Percentiles rank a stretch among this genome's conserved stretches.
phyloP scores from a whole-genome alignment of 2,888 invertebrate genomes.

The Corythucha ciliata region DNA sequence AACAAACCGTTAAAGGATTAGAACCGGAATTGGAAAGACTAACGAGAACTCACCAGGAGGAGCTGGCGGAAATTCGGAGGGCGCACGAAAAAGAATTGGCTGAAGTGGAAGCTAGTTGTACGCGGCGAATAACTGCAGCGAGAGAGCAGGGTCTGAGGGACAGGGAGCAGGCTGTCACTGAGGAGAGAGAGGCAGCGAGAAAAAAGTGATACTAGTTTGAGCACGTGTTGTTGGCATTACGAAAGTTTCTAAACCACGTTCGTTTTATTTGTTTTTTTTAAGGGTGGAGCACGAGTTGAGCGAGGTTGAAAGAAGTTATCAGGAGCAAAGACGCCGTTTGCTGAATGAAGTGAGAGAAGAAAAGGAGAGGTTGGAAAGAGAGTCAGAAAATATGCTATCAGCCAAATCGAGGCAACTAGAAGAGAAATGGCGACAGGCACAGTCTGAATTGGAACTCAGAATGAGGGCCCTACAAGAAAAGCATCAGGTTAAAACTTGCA shows the following conservation, averaged over 20 bases:
- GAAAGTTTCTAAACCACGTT: neutral
- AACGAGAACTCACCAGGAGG: conserved; percentile 60
- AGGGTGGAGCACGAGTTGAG: conserved; percentile 49
- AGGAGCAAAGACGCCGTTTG: conserved; percentile 47
- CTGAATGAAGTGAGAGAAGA: conserved; percentile 45
- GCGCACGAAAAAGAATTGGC: conserved; percentile 58
- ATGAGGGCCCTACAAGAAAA: conserved; percentile 26
- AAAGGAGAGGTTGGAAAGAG: conserved; percentile 41
- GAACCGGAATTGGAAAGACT: conserved; percentile 74
- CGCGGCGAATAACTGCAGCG: conserved; percentile 50
- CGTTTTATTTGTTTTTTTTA: neutral
- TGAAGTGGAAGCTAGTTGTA: conserved; percentile 52
- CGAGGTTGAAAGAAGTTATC: conserved; percentile 48
- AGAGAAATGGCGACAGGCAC: conserved; percentile 34
- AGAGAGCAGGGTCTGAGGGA: conserved; percentile 53
- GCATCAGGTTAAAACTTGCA: conserved; percentile 26
- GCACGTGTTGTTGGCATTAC: neutral
- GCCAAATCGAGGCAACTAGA: conserved; percentile 34
- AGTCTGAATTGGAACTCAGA: conserved; percentile 28
- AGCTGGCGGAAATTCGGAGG: conserved; percentile 57
- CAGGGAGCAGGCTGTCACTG: conserved; percentile 52
- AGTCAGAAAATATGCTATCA: conserved; percentile 34
- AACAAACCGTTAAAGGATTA: conserved; percentile 76
- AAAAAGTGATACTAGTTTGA: conserved; percentile 23
- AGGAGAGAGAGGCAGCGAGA: conserved; percentile 52